Evolutionary conservation across 2,888 invertebrate species (phyloP).

Genomic region (Erannis defoliaria): DNA sequence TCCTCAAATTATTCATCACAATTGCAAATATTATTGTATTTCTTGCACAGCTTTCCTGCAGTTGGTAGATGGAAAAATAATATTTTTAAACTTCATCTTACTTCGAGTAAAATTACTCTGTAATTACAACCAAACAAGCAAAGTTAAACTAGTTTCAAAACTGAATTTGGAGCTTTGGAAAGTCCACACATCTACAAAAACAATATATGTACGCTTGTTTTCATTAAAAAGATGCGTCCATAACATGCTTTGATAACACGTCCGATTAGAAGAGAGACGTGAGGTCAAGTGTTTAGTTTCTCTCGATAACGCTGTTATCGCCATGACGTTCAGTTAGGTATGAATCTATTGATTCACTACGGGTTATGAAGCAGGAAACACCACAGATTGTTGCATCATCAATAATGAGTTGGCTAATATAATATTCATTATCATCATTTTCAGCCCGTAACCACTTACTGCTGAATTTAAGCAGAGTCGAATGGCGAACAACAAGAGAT

Average conservation of each 20-base stretch:
- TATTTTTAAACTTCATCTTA: neutral
- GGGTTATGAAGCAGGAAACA: slow-evolving; percentile 4
- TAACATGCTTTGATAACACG: slow-evolving; percentile 11
- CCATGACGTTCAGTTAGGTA: slow-evolving; percentile 4
- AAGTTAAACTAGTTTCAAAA: neutral
- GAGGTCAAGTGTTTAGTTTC: slow-evolving; percentile 30
- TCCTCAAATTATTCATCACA: too few relatives aligned
- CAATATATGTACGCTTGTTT: neutral
- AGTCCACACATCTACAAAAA: neutral
- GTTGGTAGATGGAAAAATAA: too few relatives aligned
- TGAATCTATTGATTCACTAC: neutral
- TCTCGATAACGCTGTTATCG: slow-evolving; percentile 19
- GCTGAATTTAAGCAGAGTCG: too few relatives aligned
- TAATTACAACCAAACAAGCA: too few relatives aligned
- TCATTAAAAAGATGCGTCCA: neutral
- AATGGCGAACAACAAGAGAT: too few relatives aligned
- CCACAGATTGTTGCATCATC: slow-evolving; percentile 17
- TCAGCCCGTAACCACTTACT: too few relatives aligned
- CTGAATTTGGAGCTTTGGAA: neutral
- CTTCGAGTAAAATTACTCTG: neutral
- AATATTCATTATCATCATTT: too few relatives aligned
- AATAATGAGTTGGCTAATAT: neutral
- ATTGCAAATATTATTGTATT: too few relatives aligned
- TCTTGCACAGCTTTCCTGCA: too few relatives aligned
- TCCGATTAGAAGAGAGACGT: slow-evolving; percentile 18